phyloP scores from a whole-genome alignment of 2,888 invertebrate genomes.

The Sthenelais limicola region DNA sequence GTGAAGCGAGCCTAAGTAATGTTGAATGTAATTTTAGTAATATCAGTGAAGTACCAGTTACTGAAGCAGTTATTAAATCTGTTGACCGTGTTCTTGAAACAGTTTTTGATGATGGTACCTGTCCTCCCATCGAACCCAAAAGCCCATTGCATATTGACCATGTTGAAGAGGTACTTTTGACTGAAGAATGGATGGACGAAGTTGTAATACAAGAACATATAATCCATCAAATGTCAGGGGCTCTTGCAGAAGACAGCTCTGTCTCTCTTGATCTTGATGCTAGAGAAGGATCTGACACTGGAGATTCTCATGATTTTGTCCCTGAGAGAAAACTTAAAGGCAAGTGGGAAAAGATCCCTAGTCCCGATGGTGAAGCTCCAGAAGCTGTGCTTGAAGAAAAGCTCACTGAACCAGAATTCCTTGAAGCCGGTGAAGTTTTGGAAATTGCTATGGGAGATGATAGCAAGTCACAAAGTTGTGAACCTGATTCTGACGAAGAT shows the following conservation, averaged over 20 bases:
- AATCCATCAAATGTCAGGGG: neutral
- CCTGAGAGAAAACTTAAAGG: slow-evolving; percentile 12
- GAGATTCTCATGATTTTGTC: slow-evolving; percentile 6
- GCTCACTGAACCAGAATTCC: slow-evolving; percentile 34
- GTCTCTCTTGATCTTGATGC: neutral
- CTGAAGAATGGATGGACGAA: slow-evolving; percentile 20
- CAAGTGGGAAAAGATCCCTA: slow-evolving; percentile 23
- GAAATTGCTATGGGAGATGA: slow-evolving; percentile 39
- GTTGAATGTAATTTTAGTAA: neutral
- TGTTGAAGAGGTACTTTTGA: slow-evolving; percentile 7
- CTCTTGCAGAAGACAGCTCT: neutral
- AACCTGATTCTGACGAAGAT: slow-evolving; percentile 33
- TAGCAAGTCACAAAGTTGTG: slow-evolving; percentile 27
- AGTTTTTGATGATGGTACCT: neutral
- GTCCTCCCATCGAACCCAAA: neutral
- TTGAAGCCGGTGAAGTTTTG: slow-evolving; percentile 35
- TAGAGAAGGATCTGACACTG: neutral
- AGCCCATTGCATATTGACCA: slow-evolving; percentile 12
- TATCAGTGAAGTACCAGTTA: neutral
- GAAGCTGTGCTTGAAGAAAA: slow-evolving; percentile 31
- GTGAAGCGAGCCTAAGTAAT: no score
- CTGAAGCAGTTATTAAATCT: neutral
- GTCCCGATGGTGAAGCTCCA: slow-evolving; percentile 32
- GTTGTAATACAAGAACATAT: slow-evolving; percentile 16
- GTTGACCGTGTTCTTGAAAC: slow-evolving; percentile 22